Evolutionary conservation across 2,888 invertebrate species (phyloP).

Genomic region (Laspeyria flexula): DNA sequence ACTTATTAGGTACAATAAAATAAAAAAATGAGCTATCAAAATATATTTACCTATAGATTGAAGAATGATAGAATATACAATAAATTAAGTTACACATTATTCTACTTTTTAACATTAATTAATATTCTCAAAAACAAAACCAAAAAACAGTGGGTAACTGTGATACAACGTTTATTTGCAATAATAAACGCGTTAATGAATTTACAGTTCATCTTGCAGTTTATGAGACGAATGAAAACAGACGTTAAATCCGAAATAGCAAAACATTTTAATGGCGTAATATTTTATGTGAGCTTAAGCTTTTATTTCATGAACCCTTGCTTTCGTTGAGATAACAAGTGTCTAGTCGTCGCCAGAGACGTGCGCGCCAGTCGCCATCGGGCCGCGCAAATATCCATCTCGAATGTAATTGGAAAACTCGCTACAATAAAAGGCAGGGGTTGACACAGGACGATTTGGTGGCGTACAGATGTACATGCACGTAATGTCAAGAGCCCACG

Average conservation of each 20-base stretch:
- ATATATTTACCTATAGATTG: too few species aligned
- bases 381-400: slow-evolving; percentile 62
- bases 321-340: slow-evolving; percentile 60
- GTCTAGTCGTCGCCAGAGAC: slow-evolving; percentile 26
- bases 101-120: neutral
- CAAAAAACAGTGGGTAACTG: too few species aligned
- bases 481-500: slow-evolving; percentile 43
- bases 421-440: slow-evolving; percentile 69
- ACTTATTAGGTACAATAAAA: too few species aligned
- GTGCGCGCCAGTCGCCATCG: slow-evolving; percentile 42
- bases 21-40: too few species aligned
- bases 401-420: slow-evolving; percentile 74
- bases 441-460: slow-evolving; percentile 60
- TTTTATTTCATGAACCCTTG: slow-evolving; percentile 61
- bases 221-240: slow-evolving; percentile 30
- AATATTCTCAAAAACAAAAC: neutral
- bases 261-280: slow-evolving; percentile 29
- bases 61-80: too few species aligned
- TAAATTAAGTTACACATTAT: too few species aligned
- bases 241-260: slow-evolving; percentile 33
- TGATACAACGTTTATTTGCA: slow-evolving; percentile 6
- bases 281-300: slow-evolving; percentile 40
- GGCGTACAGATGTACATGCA: slow-evolving; percentile 52
- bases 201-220: slow-evolving; percentile 32
- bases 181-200: slow-evolving; percentile 36